These are phyloP conservation scores for Xestia xanthographa DNA, from an alignment of 2,888 invertebrate genomes.

Conservation along the genomic window DNA sequence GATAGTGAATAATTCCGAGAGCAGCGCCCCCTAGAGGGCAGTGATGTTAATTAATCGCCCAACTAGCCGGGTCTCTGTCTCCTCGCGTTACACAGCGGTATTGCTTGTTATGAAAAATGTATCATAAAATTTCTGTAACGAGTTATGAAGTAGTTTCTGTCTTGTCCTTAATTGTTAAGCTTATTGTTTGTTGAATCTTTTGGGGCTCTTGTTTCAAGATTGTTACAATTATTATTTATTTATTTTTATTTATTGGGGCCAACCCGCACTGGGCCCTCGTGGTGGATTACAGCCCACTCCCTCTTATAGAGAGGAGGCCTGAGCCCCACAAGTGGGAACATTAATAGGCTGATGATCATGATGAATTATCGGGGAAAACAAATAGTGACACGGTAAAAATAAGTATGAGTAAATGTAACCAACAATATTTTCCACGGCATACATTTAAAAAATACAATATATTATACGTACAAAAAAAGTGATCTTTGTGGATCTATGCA, in stretches of 20 bases:
- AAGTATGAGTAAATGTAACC: too few species aligned
- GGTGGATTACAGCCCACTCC: too few species aligned
- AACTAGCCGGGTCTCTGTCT: slow-evolving; percentile 74
- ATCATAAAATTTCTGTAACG: slow-evolving; percentile 64
- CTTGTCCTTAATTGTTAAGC: slow-evolving; percentile 28
- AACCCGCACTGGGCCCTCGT: too few species aligned
- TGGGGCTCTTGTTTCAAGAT: not conserved
- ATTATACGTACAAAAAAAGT: not conserved
- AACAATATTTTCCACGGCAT: too few species aligned
- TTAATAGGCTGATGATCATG: too few species aligned
- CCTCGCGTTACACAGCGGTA: slow-evolving; percentile 71
- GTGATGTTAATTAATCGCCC: slow-evolving; percentile 82
- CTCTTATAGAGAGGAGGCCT: too few species aligned
- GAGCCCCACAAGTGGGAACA: too few species aligned
- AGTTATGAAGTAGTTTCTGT: slow-evolving; percentile 55
- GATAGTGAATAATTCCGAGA: slow-evolving; percentile 77
- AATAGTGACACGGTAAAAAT: too few species aligned
- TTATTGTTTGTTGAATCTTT: slow-evolving; percentile 14
- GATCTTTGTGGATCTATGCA: not conserved
- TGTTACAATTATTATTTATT: not conserved
- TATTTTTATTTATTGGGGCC: too few species aligned
- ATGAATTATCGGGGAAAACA: too few species aligned
- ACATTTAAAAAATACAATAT: too few species aligned
- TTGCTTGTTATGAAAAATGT: slow-evolving; percentile 73
- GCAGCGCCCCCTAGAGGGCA: slow-evolving; percentile 76